Conservation (phyloP, 2,888 invertebrate species). For the Cheilosia vulpina region DNA sequence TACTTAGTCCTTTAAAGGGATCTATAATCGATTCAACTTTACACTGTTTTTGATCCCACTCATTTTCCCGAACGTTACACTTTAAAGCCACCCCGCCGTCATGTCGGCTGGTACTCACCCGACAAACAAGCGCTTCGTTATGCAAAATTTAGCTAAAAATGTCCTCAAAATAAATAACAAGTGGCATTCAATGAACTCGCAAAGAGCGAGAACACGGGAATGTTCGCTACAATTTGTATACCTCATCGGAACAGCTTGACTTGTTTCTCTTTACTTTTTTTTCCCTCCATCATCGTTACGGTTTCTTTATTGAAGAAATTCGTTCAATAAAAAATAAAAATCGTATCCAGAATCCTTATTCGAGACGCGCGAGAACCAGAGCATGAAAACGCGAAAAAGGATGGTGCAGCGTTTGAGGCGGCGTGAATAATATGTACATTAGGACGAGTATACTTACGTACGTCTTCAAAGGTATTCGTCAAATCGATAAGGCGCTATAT, state of each 20-base stretch:
- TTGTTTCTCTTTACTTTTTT: background rate
- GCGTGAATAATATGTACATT: conserved; percentile 31
- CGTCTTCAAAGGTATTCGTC: conserved; percentile 54
- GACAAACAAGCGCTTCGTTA: conserved; percentile 67
- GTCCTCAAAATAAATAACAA: conserved; percentile 69
- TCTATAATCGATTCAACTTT: no score
- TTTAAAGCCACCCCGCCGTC: no score
- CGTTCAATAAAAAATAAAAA: conserved; percentile 25
- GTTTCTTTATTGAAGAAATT: conserved; percentile 44
- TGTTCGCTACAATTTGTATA: conserved; percentile 52
- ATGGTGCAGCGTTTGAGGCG: conserved; percentile 53
- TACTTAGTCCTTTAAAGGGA: no score
- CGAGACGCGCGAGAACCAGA: conserved; percentile 44
- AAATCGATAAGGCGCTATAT: conserved; percentile 59
- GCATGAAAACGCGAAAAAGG: conserved; percentile 69
- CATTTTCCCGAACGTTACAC: no score
- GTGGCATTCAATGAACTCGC: conserved; percentile 71
- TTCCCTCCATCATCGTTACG: conserved; percentile 32
- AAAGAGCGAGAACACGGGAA: conserved; percentile 44
- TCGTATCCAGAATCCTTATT: conserved; percentile 3
- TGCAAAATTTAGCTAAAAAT: conserved; percentile 63
- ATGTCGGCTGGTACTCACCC: conserved; percentile 7
- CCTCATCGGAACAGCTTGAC: conserved; percentile 62
- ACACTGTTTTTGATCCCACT: no score
- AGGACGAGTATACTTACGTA: conserved; percentile 5